phyloP scores from a whole-genome alignment of 2,888 invertebrate species.

The Dugesia japonica region DNA sequence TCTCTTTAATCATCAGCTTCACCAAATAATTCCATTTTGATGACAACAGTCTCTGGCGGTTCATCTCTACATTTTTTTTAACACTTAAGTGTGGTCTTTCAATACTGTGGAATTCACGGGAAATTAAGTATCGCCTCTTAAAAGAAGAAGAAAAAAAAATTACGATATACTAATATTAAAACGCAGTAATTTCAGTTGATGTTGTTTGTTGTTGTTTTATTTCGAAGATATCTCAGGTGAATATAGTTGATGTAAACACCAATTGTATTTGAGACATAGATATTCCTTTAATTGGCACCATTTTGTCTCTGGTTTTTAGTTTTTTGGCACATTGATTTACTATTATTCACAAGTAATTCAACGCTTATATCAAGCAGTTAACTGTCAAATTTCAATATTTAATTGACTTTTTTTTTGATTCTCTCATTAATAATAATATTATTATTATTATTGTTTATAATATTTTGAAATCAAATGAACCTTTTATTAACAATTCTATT shows the following conservation, averaged over 20 bases:
- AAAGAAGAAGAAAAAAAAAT: background rate
- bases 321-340: background rate
- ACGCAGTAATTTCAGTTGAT: background rate
- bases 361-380: background rate
- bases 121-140: background rate
- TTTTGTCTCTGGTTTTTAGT: background rate
- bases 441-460: no score
- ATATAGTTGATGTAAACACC: background rate
- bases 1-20: constrained; percentile 13
- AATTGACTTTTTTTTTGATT: background rate
- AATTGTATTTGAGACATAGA: constrained; percentile 12
- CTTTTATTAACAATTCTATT: background rate
- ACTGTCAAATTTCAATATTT: background rate
- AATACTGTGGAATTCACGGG: background rate
- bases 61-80: background rate
- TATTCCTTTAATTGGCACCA: background rate
- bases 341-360: background rate
- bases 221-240: background rate
- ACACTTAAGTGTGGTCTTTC: background rate
- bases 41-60: background rate
- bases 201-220: background rate
- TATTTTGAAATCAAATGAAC: no score
- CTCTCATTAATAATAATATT: no score
- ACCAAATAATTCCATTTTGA: background rate
- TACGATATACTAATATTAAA: background rate